A percentile compares a stretch with the other conserved stretches of the same genome.
Conservation (phyloP, 2,888 invertebrate species). For the Melanostoma scalare region DNA sequence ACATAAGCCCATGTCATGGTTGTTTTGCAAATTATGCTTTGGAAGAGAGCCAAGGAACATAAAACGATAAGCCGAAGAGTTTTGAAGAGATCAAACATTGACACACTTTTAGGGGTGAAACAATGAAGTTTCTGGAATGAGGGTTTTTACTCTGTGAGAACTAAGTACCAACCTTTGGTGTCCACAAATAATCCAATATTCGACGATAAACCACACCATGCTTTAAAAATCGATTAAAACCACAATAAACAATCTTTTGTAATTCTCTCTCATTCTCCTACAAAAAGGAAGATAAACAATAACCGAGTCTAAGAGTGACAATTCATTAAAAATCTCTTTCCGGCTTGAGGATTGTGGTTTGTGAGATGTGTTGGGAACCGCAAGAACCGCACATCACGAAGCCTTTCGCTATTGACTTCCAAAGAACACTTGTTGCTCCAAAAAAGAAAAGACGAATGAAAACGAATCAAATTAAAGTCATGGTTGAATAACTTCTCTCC, state of each 20-base stretch:
- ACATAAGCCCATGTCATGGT: neutral
- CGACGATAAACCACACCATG: too few species aligned
- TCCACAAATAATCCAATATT: too few species aligned
- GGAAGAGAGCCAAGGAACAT: too few species aligned
- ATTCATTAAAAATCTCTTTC: conserved; percentile 42
- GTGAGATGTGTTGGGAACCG: conserved; percentile 5
- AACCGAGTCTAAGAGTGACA: conserved; percentile 46
- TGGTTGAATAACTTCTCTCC: conserved; percentile 55
- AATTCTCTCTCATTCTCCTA: neutral
- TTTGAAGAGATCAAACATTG: too few species aligned
- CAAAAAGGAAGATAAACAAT: conserved; percentile 31
- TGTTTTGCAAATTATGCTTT: conserved; percentile 3
- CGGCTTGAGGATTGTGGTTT: neutral
- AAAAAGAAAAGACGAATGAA: conserved; percentile 9
- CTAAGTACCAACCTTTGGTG: too few species aligned
- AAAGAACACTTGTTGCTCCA: conserved; percentile 65
- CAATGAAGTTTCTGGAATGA: too few species aligned
- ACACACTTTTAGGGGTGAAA: too few species aligned
- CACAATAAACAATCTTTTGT: too few species aligned
- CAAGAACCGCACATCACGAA: conserved; percentile 56
- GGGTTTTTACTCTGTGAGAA: too few species aligned
- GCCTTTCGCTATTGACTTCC: conserved; percentile 55
- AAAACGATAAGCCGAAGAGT: too few species aligned
- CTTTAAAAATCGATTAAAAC: too few species aligned
- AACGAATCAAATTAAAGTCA: conserved; percentile 56